Evolutionary conservation across 2,797 vertebrate species (phyloP).

Genomic region (Gallinago solitaria): DNA sequence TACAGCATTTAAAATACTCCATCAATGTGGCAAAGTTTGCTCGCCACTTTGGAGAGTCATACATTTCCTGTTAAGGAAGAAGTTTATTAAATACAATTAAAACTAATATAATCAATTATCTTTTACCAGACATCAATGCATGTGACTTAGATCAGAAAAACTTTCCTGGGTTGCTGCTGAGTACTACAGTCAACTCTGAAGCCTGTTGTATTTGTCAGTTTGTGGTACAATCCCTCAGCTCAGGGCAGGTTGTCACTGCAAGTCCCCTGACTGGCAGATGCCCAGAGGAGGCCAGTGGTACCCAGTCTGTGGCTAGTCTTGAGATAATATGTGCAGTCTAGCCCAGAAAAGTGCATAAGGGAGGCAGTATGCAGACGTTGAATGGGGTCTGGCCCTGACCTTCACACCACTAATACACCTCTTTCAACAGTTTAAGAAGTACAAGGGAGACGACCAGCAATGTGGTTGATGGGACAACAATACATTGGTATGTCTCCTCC

Average conservation of each 20-base stretch:
- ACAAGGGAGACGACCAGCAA: neutral
- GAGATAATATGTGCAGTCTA: fast-evolving
- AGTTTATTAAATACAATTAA: neutral
- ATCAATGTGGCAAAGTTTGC: neutral
- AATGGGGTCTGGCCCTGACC: neutral
- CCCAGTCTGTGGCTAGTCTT: neutral
- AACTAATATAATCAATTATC: neutral
- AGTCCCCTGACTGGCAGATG: fast-evolving
- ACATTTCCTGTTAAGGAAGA: neutral
- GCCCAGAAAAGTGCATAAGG: neutral
- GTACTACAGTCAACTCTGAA: neutral
- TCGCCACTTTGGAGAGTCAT: neutral
- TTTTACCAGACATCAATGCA: neutral
- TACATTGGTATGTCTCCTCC: neutral
- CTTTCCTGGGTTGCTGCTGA: neutral
- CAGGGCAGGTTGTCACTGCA: neutral
- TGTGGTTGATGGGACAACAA: neutral
- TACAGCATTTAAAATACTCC: neutral
- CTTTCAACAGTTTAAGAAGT: neutral
- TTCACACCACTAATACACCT: neutral
- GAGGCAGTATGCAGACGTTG: neutral
- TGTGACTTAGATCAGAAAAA: neutral
- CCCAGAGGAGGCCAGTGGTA: neutral
- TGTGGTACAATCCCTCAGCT: neutral
- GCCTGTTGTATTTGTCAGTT: fast-evolving